Percentiles rank a stretch among this genome's conserved stretches.
These are phyloP conservation scores for Benitochromis conjunctus DNA, from an alignment of 2,113 vertebrate genomes.

Conservation along the genomic window DNA sequence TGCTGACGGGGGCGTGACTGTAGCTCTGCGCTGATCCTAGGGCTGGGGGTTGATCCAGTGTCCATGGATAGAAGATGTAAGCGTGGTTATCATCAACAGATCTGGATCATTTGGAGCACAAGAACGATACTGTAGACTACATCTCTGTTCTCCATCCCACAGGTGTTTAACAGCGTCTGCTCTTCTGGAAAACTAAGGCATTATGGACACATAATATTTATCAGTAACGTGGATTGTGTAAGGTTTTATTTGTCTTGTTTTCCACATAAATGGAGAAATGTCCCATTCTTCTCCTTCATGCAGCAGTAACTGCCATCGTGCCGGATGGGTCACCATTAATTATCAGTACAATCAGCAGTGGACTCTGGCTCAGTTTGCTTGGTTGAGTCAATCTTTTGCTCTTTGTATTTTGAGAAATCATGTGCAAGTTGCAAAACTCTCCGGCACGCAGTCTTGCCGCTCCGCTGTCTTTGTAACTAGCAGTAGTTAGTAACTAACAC, in stretches of 20 bases:
- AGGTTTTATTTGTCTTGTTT: not conserved
- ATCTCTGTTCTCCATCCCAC: not conserved
- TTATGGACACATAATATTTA: too few relatives aligned
- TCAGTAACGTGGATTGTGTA: not conserved
- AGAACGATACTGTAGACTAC: not conserved
- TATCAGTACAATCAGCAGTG: not conserved
- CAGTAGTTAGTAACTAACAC: not conserved
- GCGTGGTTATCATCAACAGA: not conserved
- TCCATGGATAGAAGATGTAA: fast-evolving
- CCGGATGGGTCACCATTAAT: not conserved
- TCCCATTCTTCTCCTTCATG: not conserved
- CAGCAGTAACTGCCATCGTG: not conserved
- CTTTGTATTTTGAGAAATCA: not conserved
- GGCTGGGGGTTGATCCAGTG: not conserved
- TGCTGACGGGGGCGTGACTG: not conserved
- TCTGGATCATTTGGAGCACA: not conserved
- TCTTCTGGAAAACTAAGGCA: not conserved
- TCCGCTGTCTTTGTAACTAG: not conserved
- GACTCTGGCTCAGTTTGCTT: not conserved
- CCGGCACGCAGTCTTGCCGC: not conserved
- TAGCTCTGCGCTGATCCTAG: not conserved
- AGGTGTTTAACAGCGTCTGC: not conserved
- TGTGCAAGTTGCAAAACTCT: not conserved
- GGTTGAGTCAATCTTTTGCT: not conserved
- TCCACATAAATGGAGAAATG: not conserved